These are phyloP conservation scores for Drosophila subquinaria DNA, from an alignment of 2,888 invertebrate species.

Conservation along the genomic window DNA sequence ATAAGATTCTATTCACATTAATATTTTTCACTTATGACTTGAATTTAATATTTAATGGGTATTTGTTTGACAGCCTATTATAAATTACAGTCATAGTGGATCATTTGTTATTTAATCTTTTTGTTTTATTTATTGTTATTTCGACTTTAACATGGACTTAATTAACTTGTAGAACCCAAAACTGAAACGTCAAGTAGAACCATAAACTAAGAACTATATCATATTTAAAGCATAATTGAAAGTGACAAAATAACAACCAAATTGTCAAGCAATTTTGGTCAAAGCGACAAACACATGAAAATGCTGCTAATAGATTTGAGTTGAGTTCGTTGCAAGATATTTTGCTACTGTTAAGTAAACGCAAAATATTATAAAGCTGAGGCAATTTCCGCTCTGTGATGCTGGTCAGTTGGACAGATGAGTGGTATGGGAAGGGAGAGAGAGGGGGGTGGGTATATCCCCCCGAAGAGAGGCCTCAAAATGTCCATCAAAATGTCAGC, in stretches of 20 bases:
- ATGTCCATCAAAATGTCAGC: slow-evolving; percentile 73
- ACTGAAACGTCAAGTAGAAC: neutral
- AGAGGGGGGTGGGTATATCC: neutral
- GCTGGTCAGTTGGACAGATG: slow-evolving; percentile 21
- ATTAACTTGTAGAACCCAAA: neutral
- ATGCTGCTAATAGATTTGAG: slow-evolving; percentile 37
- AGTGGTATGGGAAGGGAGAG: neutral
- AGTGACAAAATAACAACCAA: slow-evolving; percentile 23
- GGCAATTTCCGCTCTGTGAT: slow-evolving; percentile 64
- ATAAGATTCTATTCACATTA: too few relatives aligned
- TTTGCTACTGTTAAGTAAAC: slow-evolving; percentile 36
- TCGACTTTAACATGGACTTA: neutral
- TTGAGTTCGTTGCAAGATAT: slow-evolving; percentile 4
- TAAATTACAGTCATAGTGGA: neutral
- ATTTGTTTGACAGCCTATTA: neutral
- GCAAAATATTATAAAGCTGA: slow-evolving; percentile 56
- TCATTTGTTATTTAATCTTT: neutral
- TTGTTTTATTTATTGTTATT: neutral
- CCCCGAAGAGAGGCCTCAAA: slow-evolving; percentile 54
- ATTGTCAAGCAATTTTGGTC: neutral
- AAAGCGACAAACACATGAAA: slow-evolving; percentile 9
- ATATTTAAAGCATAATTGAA: slow-evolving; percentile 37
- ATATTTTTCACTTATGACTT: neutral
- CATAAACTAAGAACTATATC: neutral
- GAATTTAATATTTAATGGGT: neutral